These are phyloP conservation scores for Polydrusus pterygomalis DNA, from an alignment of 2,888 invertebrate species.

Conservation along the genomic window DNA sequence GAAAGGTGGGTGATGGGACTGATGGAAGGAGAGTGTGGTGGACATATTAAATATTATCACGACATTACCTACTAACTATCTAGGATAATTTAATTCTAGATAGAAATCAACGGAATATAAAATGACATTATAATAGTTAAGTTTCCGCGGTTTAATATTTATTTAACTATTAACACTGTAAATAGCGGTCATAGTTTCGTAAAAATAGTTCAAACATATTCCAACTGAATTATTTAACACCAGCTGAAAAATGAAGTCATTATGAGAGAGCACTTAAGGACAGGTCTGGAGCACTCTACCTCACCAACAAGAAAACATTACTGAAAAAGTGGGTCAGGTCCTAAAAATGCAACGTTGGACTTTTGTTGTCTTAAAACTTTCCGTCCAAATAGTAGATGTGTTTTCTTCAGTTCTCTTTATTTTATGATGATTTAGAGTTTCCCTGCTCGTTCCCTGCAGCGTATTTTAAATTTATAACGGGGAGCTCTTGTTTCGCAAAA, in stretches of 20 bases:
- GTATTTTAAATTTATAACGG: neutral
- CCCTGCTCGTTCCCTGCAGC: neutral
- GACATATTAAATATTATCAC: too few species aligned
- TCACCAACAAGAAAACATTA: conserved; percentile 6
- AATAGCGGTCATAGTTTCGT: neutral
- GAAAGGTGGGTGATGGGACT: too few species aligned
- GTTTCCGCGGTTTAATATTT: too few species aligned
- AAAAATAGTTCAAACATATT: neutral
- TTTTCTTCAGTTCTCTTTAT: conserved; percentile 9
- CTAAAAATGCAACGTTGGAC: conserved; percentile 22
- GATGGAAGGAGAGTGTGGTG: too few species aligned
- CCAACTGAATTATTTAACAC: conserved; percentile 7
- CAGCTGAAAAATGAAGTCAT: conserved; percentile 15
- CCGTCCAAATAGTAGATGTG: neutral
- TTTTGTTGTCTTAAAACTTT: conserved; percentile 22
- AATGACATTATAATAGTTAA: too few species aligned
- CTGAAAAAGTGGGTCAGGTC: conserved; percentile 9
- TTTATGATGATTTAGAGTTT: conserved; percentile 19
- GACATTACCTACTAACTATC: too few species aligned
- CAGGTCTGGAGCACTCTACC: neutral
- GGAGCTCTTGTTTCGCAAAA: neutral
- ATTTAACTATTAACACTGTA: too few species aligned
- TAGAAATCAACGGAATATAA: too few species aligned
- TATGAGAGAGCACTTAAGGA: conserved; percentile 2
- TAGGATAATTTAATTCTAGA: too few species aligned